Conservation (phyloP, 1,140 invertebrate genomes). For the Drosophila nannoptera region DNA sequence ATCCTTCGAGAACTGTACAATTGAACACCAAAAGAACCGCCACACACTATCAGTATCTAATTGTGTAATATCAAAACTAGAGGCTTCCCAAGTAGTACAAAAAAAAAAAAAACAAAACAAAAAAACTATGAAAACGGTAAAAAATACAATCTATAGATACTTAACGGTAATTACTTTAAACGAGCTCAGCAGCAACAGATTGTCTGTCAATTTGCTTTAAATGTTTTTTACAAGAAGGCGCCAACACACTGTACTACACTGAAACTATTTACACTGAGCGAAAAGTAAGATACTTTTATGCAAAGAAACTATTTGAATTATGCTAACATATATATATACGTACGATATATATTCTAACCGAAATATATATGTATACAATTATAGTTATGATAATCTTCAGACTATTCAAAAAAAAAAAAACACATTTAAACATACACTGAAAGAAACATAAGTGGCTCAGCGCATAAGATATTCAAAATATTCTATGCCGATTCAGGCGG, state of each 20-base stretch:
- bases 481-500: constrained; percentile 51
- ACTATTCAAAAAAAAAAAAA: constrained; percentile 43
- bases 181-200: constrained; percentile 51
- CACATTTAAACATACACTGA: not conserved
- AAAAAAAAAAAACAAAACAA: constrained; percentile 30
- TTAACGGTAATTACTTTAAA: constrained; percentile 43
- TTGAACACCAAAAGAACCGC: constrained; percentile 28
- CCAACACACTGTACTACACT: constrained; percentile 39
- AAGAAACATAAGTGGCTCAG: constrained; percentile 59
- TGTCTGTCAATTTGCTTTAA: constrained; percentile 55
- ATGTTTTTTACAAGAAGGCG: constrained; percentile 39
- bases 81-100: constrained; percentile 76
- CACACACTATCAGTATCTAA: constrained; percentile 58
- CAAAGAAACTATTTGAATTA: constrained; percentile 27
- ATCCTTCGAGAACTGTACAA: constrained; percentile 40
- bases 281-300: constrained; percentile 47
- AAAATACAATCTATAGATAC: constrained; percentile 26
- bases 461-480: constrained; percentile 73
- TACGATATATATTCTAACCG: constrained; percentile 43
- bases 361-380: constrained; percentile 33
- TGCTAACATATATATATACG: constrained; percentile 28
- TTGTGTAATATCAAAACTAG: constrained; percentile 67
- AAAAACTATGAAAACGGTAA: constrained; percentile 15
- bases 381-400: constrained; percentile 50
- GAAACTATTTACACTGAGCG: constrained; percentile 50